Evolutionary conservation across 2,113 vertebrate species (phyloP).

Genomic region (Leucosticte australis): DNA sequence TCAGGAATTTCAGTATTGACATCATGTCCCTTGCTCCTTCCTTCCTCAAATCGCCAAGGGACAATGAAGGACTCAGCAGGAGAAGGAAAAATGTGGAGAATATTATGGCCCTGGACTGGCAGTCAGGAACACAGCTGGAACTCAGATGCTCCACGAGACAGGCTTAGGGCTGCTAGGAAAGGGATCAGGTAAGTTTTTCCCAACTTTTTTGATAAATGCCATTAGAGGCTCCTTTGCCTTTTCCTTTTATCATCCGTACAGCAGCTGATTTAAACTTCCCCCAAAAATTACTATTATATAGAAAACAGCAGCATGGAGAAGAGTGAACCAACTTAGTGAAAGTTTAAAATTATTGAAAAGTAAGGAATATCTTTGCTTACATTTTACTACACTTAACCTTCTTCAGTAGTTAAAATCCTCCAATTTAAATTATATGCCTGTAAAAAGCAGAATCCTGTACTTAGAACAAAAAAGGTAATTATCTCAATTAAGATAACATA

Average conservation of each 20-base stretch:
- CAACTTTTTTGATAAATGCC: not conserved
- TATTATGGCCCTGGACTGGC: not conserved
- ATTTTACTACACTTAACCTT: not conserved
- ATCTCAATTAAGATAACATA: not conserved
- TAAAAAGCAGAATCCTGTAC: not conserved
- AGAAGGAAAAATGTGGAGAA: not conserved
- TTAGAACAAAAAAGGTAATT: not conserved
- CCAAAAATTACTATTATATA: not conserved
- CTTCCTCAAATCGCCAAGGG: not conserved
- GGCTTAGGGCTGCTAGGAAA: not conserved
- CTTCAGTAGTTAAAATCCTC: not conserved
- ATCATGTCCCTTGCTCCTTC: not conserved
- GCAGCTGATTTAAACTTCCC: not conserved
- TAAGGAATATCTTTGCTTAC: not conserved
- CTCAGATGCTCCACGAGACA: fast-evolving
- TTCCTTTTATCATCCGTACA: not conserved
- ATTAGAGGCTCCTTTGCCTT: not conserved
- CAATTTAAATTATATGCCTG: not conserved
- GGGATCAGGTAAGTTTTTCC: not conserved
- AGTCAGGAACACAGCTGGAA: not conserved
- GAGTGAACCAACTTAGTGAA: not conserved
- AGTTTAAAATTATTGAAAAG: not conserved
- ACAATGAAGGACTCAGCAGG: not conserved
- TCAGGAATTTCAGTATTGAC: not conserved
- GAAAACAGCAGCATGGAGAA: not conserved